Conservation (phyloP, 2,113 vertebrate species). For the Menidia beryllina region DNA sequence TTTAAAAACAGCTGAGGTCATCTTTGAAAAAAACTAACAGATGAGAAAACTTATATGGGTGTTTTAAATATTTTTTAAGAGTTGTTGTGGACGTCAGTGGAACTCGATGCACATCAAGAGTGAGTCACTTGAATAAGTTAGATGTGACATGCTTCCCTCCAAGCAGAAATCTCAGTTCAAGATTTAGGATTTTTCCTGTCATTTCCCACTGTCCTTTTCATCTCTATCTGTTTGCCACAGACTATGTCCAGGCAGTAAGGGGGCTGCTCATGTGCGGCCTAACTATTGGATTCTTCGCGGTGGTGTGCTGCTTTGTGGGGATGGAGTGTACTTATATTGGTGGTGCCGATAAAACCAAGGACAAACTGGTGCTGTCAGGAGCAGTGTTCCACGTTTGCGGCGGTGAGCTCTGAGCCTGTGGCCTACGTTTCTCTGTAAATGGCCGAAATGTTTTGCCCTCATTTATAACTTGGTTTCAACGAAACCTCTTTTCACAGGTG, state of each 20-base stretch:
- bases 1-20: too few relatives aligned
- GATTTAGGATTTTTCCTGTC: not conserved
- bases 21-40: too few relatives aligned
- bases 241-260: conserved; percentile 75
- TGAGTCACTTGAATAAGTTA: too few relatives aligned
- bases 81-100: too few relatives aligned
- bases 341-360: conserved; percentile 69
- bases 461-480: conserved; percentile 31
- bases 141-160: too few relatives aligned
- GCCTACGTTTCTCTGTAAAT: conserved; percentile 1
- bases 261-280: conserved; percentile 77
- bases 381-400: conserved; percentile 75
- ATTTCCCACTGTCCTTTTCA: not conserved
- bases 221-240: conserved; percentile 52
- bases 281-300: conserved; percentile 70
- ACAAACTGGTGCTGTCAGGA: conserved; percentile 73
- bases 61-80: too few relatives aligned
- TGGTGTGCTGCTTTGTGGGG: conserved; percentile 77
- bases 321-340: conserved; percentile 86
- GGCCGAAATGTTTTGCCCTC: conserved; percentile 44
- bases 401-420: conserved; percentile 53
- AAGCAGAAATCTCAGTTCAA: too few relatives aligned
- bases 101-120: too few relatives aligned
- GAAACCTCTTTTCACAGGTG: conserved; percentile 66
- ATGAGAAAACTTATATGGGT: too few relatives aligned